Conservation (phyloP, 2,113 vertebrate species). For the Chionomys nivalis region DNA sequence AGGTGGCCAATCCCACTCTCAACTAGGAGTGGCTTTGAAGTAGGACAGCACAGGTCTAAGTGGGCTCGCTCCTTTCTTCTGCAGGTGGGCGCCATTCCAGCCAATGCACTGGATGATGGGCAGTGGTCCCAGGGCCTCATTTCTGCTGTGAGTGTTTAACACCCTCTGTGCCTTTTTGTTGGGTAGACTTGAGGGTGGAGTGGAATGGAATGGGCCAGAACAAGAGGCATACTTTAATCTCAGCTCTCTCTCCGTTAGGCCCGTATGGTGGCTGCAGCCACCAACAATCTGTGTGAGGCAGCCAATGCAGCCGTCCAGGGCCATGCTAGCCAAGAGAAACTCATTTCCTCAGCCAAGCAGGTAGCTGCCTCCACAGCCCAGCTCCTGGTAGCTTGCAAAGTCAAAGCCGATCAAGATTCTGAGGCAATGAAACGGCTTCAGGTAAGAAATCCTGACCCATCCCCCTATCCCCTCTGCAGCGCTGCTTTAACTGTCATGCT, state of each 20-base stretch:
- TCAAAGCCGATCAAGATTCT: slow-evolving; percentile 98
- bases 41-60: not conserved
- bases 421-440: slow-evolving; percentile 99
- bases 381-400: slow-evolving; percentile 98
- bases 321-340: slow-evolving; percentile 97
- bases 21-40: not conserved
- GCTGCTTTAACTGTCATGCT: not conserved
- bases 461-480: not conserved
- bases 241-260: slow-evolving; percentile 85
- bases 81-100: slow-evolving; percentile 95
- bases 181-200: not conserved
- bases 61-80: not conserved
- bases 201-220: not conserved
- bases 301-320: slow-evolving; percentile 97
- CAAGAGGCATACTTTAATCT: not conserved
- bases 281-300: slow-evolving; percentile 96
- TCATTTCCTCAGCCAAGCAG: slow-evolving; percentile 97
- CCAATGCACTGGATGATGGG: slow-evolving; percentile 96
- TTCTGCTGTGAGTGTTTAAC: slow-evolving; percentile 93
- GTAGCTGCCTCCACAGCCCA: slow-evolving; percentile 97
- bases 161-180: not conserved
- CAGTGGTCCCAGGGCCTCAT: slow-evolving; percentile 99
- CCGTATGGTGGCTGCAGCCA: slow-evolving; percentile 97
- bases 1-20: not conserved
- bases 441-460: slow-evolving; percentile 85